Conservation (phyloP, 2,113 vertebrate genomes). For the Brachirus orientalis region DNA sequence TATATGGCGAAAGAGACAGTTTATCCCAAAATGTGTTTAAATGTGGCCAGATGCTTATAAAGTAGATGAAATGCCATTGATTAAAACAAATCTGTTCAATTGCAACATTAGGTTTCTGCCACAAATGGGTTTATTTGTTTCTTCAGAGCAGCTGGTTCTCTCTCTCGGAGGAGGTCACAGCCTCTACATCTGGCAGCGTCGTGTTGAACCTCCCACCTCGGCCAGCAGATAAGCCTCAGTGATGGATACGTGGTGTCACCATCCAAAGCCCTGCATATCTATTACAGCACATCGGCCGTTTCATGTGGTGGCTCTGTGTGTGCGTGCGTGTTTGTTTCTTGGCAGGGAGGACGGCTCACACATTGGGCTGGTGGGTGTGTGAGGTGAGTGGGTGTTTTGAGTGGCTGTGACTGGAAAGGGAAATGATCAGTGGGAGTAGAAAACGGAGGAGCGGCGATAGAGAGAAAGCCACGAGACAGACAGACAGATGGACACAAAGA, state of each 20-base stretch:
- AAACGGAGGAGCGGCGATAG: background rate
- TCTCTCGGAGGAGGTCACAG: conserved; percentile 5
- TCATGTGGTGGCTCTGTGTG: conserved; percentile 52
- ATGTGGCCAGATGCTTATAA: background rate
- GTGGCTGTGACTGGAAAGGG: conserved; percentile 34
- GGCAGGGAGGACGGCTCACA: conserved; percentile 35
- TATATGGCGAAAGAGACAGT: no score
- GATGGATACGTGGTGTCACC: conserved; percentile 75
- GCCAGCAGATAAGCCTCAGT: conserved; percentile 67
- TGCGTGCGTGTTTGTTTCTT: conserved; percentile 28
- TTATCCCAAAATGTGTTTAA: background rate
- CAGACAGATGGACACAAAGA: conserved; percentile 42
- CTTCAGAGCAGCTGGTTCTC: conserved; percentile 15
- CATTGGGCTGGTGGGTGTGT: conserved; percentile 32
- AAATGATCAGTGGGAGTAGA: conserved; percentile 55
- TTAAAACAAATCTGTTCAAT: conserved; percentile 1
- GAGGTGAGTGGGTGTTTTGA: conserved; percentile 66
- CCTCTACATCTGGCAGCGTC: conserved; percentile 60
- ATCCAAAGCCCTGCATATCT: conserved; percentile 61
- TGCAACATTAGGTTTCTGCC: background rate
- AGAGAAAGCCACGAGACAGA: background rate
- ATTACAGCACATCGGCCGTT: conserved; percentile 37
- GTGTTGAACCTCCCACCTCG: conserved; percentile 59
- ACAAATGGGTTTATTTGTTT: background rate
- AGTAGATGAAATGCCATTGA: background rate